A percentile compares a stretch with the other conserved stretches of the same genome.
Evolutionary conservation across 1,140 invertebrate species (phyloP).

Genomic region (Phymorhynchus buccinoides): DNA sequence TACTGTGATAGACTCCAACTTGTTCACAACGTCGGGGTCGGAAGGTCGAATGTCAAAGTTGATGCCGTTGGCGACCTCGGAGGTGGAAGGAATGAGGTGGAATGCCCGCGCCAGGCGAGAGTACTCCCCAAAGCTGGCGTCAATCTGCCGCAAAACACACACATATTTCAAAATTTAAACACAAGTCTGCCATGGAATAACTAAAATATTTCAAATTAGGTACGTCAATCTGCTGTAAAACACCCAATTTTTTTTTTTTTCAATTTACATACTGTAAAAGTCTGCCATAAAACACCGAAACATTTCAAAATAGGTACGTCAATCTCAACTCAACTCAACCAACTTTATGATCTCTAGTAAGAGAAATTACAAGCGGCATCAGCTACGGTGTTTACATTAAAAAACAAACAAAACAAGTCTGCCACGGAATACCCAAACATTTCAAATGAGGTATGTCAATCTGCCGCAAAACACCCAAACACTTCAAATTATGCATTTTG

Average conservation of each 20-base stretch:
- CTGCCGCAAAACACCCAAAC: background rate
- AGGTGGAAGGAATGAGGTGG: conserved; percentile 59
- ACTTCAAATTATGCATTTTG: background rate
- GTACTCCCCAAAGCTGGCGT: conserved; percentile 55
- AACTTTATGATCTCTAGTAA: too few species aligned
- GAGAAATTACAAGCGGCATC: too few species aligned
- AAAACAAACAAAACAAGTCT: too few species aligned
- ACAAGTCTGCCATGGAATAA: too few species aligned
- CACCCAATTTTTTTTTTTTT: background rate
- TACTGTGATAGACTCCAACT: conserved; percentile 56
- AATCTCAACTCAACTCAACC: too few species aligned
- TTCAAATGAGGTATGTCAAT: too few species aligned
- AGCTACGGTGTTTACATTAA: too few species aligned
- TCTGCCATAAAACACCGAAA: too few species aligned
- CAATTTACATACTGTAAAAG: background rate
- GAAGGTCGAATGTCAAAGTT: conserved; percentile 61
- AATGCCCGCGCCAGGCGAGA: conserved; percentile 58
- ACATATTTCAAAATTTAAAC: too few species aligned
- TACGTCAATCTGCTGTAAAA: background rate
- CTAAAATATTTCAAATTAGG: background rate
- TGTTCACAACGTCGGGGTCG: conserved; percentile 30
- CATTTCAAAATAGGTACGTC: too few species aligned
- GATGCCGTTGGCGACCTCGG: conserved; percentile 61
- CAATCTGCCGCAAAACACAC: conserved; percentile 48
- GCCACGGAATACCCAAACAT: too few species aligned